Evolutionary conservation across 2,888 invertebrate genomes (phyloP), one percentile per base, ranked within the genome.

Genomic region (Noctuana brunneofusca): DNA sequence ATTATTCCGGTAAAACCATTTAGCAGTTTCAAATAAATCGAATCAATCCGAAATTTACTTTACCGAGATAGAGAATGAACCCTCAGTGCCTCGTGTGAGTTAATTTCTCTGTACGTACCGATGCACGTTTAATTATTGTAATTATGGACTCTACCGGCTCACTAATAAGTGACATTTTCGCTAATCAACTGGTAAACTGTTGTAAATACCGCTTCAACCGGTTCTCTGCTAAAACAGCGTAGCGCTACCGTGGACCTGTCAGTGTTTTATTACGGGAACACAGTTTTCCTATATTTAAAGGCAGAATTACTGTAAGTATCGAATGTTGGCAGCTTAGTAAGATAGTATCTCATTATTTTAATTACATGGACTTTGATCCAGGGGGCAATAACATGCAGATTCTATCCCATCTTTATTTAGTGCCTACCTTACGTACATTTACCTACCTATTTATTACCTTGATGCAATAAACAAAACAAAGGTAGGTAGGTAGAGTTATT

Each of bases 121-220:
- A 41, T 16, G 9, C 9, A 14, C 41, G 16, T 16, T 0, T 41
- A 41, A 41, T 43, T 43, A 43, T 43, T 43, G 18, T 43, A 43
- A 43, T 43, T 43, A 18, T 18, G 18, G 43, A 43, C 43, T 8
- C 43, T 43, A 43, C 18, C 16, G 18, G 1, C 43, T 16, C 0
- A 18, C 43, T 18, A 43, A 43, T 43, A 43, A 43, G 43, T 18
- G 3, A 0, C 43, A 43, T 43, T 43, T 43, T 43, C 43, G 43
- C 18, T 43, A 43, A 43, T 18, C 43, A 43, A 43, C 43, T 9
- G 16, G 43, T 43, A 43, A 43, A 43, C 18, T 18, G 43, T 18
- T 43, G 18, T 43, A 41, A 41, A 16, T 16, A 41, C 16, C 41
- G 12, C 41, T 41, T 41, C 41, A 41, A 41, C 41, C 16, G 41